Base-by-base conservation (phyloP, 2,888 invertebrate species). In the Microctonus brassicae region DNA sequence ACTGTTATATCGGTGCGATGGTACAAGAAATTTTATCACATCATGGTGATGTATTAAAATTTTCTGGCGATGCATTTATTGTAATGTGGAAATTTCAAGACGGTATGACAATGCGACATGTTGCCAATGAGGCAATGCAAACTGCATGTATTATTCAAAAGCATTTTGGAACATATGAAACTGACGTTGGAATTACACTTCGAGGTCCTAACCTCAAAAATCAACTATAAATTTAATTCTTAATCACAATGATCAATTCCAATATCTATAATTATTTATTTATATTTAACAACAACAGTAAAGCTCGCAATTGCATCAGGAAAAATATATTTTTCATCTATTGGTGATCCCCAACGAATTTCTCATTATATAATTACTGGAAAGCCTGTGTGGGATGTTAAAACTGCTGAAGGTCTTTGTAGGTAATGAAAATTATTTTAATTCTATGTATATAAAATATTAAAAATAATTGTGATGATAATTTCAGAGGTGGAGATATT, bases 1-100 rank as follows among this genome's bases (percentile, higher is more conserved):
- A 94, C 87, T 89, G 89, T 2, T 94, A 93, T 83, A 91, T 94
- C 76, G 93, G 93, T 0, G 90, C 92, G 0, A 91, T 94, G 90
- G 92, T 93, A 0, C 92, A 93, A 80, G 92, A 92, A 82, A 91
- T 93, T 73, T 83, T 93, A 34, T 90, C 90, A 0, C 91, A 91
- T 76, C 89, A 90, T 65, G 93, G 93, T 0, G 93, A 93, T 75
- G 90, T 93, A 1, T 85, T 93, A 0, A 92, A 93, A 83, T 93
- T 92, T 81, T 91, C 92, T 10, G 93, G 90, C 0, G 92, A 93
- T 76, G 92, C 92, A 2, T 92, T 93, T 80, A 87, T 93, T 1
- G 91, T 92, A 0, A 90, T 92, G 88, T 93, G 92, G 92, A 92
- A 92, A 82, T 89, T 90, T 33, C 87, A 88, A 0, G 83, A 89